Base-by-base conservation (phyloP, 92 coral and sea anemone species). In the Palythoa grandiflora region DNA sequence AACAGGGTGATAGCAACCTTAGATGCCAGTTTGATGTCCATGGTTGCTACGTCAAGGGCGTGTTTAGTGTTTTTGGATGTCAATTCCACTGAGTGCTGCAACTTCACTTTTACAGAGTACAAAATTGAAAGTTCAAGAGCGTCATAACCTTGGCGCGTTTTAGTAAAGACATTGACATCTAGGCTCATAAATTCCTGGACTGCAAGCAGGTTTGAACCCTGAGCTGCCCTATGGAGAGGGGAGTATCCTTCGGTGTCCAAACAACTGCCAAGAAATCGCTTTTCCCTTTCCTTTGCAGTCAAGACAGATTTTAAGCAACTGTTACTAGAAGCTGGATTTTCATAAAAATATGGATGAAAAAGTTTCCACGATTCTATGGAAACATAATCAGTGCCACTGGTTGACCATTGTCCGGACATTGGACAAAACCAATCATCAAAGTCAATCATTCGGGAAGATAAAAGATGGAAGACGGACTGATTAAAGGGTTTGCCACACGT, bases 391-490 rank as follows among this genome's bases (percentile, higher is more conserved):
- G 40, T 40, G 36, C 61, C 74, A 19, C 59, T 7, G 20, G 5
- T 3, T 80, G 85, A 80, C 74, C 59, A 80, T 2, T 2, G 16
- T 1, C n/a, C 3, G 38, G 17, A 1, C 20, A 17, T 11, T 12
- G 17, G 10, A 17, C 85, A 80, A 61, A 80, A n/a, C 74, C 85
- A 19, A 40, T 73, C 85, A 40, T 73, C 85, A 65, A 65, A 80
- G 3, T 80, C 85, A 63, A 75, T 80, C 85, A 80, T 80, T 20
- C 85, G 59, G 14, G 28, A 80, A 21, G 61, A 39, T 40, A 80
- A 54, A 80, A 80, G 85, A 65, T 80, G 85, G 19, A 80, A 80
- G 44, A 80, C 75, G 35, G 85, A 80, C 28, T 28, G 28, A 28
- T 28, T 28, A 28, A 28, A 28, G 28, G 28, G 0, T 28, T 28